Conservation (phyloP, 2,888 invertebrate genomes). For the Drosophila subsilvestris region DNA sequence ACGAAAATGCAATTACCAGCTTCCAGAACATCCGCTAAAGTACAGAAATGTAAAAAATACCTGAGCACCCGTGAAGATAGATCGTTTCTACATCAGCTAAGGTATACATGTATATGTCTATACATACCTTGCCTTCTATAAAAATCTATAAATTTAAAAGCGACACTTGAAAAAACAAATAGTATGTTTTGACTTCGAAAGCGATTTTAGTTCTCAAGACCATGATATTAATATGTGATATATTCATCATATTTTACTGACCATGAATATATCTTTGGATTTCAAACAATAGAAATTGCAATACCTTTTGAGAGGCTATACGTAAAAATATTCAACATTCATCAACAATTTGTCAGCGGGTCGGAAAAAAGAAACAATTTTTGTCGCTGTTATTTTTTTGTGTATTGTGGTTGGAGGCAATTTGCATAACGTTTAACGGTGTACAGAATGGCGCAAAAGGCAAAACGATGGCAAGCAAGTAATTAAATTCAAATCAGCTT, state of each 20-base stretch:
- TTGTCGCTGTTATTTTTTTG: not conserved
- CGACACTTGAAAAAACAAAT: too few species aligned
- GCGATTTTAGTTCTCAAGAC: too few species aligned
- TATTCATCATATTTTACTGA: too few species aligned
- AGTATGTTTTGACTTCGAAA: too few species aligned
- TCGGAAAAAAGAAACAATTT: conserved; percentile 46
- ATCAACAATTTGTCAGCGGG: conserved; percentile 77
- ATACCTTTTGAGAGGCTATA: too few species aligned
- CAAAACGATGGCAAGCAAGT: conserved; percentile 48
- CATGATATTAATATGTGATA: too few species aligned
- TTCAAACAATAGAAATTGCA: not conserved
- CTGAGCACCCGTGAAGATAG: too few species aligned
- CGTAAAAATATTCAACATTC: conserved; percentile 64
- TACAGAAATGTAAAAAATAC: conserved; percentile 11
- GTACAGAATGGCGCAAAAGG: conserved; percentile 36
- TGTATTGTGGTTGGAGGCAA: conserved; percentile 44
- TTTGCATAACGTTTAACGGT: conserved; percentile 75
- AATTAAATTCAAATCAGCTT: conserved; percentile 74
- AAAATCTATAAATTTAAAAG: too few species aligned
- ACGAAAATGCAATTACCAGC: conserved; percentile 41
- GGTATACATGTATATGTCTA: too few species aligned
- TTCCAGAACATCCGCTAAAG: not conserved
- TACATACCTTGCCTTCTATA: too few species aligned
- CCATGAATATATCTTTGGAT: too few species aligned
- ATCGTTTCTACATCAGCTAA: too few species aligned